Evolutionary conservation across 2,888 invertebrate genomes (phyloP).

Genomic region (Drymonia ruficornis): DNA sequence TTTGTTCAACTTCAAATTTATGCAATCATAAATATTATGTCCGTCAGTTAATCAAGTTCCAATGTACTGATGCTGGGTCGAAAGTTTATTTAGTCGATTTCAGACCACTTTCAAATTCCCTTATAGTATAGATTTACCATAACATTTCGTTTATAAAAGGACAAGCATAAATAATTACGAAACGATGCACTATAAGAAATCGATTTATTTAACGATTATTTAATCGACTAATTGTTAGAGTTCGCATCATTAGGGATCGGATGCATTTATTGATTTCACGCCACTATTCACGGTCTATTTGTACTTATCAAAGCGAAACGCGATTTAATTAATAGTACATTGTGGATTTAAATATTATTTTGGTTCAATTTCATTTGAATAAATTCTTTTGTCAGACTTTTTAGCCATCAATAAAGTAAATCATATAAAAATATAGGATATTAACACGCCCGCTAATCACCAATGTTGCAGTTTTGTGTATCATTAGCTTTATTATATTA

Average conservation of each 20-base stretch:
- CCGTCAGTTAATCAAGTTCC: not conserved
- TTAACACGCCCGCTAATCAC: not conserved
- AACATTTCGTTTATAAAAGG: conserved; percentile 7
- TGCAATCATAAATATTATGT: not conserved
- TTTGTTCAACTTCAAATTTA: conserved; percentile 1
- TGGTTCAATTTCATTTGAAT: conserved; percentile 11
- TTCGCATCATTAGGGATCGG: conserved; percentile 39
- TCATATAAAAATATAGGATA: not conserved
- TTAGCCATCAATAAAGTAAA: not conserved
- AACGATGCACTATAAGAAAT: conserved; percentile 25
- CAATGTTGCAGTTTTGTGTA: not conserved
- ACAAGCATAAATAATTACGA: conserved; percentile 18
- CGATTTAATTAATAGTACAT: conserved; percentile 26
- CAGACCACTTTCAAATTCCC: not conserved
- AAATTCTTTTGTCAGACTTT: not conserved
- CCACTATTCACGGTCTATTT: conserved; percentile 47
- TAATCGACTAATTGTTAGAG: conserved; percentile 37
- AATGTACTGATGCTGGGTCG: not conserved
- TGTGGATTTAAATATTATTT: conserved; percentile 22
- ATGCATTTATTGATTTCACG: conserved; percentile 59
- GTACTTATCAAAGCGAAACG: conserved; percentile 34
- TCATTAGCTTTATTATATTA: not conserved
- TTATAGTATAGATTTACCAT: not conserved
- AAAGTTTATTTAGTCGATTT: not conserved
- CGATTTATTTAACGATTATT: conserved; percentile 39